phyloP scores from a whole-genome alignment of 2,888 invertebrate genomes.

The Lacanobia wlatinum region DNA sequence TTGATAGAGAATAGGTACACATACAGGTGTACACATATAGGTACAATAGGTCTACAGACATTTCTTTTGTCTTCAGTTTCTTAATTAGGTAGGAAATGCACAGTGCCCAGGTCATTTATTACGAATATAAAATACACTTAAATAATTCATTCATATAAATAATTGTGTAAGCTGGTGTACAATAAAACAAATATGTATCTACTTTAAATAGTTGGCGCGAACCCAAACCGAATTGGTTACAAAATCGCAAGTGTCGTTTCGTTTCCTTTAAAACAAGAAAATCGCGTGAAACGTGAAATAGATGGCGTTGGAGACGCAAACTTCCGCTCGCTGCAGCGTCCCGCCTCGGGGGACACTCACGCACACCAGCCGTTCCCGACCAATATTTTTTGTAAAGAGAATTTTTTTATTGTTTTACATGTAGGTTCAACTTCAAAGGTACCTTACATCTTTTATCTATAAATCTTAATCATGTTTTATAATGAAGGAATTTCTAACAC shows the following conservation, averaged over 20 bases:
- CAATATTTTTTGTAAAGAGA: not conserved
- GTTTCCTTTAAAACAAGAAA: constrained; percentile 89
- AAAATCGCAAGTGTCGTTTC: constrained; percentile 84
- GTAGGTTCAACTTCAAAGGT: constrained; percentile 19
- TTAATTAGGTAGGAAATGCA: not conserved
- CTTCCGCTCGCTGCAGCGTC: constrained; percentile 81
- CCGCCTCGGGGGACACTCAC: constrained; percentile 63
- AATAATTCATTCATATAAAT: constrained; percentile 60
- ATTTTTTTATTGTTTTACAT: not conserved
- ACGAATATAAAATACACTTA: constrained; percentile 54
- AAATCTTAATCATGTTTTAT: constrained; percentile 11
- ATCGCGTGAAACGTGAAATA: constrained; percentile 84
- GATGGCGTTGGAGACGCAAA: constrained; percentile 86
- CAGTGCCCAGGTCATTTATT: constrained; percentile 13
- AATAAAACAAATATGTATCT: constrained; percentile 73
- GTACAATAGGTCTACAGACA: not conserved
- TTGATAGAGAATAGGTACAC: not conserved
- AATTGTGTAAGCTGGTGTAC: constrained; percentile 59
- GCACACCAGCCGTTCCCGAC: constrained; percentile 43
- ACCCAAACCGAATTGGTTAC: constrained; percentile 86
- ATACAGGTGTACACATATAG: no score
- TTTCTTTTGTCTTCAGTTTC: not conserved
- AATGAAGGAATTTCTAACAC: constrained; percentile 13
- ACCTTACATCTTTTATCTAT: constrained; percentile 15
- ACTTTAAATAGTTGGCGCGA: constrained; percentile 84